Evolutionary conservation across 2,113 vertebrate genomes (phyloP), one percentile per base, ranked within the genome.

Genomic region (Bettongia penicillata): DNA sequence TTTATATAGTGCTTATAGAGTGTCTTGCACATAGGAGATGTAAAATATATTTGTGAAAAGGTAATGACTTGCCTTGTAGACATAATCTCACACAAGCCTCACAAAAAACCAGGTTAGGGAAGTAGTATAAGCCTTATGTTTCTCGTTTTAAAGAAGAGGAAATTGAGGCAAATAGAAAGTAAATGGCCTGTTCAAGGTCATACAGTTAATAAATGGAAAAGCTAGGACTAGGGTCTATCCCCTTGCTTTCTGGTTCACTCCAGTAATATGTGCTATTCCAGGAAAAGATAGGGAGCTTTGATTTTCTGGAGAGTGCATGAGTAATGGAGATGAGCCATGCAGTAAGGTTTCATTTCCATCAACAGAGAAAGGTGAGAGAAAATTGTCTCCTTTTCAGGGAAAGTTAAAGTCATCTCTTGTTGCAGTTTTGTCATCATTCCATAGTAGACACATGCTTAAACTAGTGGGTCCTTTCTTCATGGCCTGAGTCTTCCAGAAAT

Each of bases 341-440:
- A 92, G 90, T 16, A 0, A 93, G 50, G 25, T 97, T 96, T 97
- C 90, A 97, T 97, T 97, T 97, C 90, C 91, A 97, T 97, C 93
- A 97, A 37, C 37, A 91, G 89, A 93, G 51, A 92, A 55, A 0
- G 0, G 19, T 55, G 77, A 93, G 0, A 55, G 31, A 96, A 95
- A 31, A n/a, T 16, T 95, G 43, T 92, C 90, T 96, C 95, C 91
- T 95, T 51, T 92, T 95, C 93, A 37, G 91, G 91, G 89, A 94
- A 92, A 93, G 55, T 94, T 92, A 94, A 57, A 96, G 91, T 43
- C 92, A 3, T 91, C 93, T 91, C 53, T 90, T 95, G n/a, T 93
- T 96, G 47, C 68, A 95, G 68, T 24, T 37, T 1, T 0, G 0
- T 53, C 11, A 3, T 92, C 0, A 0, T 61, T n/a, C 12, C 0